These are phyloP conservation scores for Scaptomyza hsui DNA, from an alignment of 1,140 invertebrate species.

Conservation along the genomic window DNA sequence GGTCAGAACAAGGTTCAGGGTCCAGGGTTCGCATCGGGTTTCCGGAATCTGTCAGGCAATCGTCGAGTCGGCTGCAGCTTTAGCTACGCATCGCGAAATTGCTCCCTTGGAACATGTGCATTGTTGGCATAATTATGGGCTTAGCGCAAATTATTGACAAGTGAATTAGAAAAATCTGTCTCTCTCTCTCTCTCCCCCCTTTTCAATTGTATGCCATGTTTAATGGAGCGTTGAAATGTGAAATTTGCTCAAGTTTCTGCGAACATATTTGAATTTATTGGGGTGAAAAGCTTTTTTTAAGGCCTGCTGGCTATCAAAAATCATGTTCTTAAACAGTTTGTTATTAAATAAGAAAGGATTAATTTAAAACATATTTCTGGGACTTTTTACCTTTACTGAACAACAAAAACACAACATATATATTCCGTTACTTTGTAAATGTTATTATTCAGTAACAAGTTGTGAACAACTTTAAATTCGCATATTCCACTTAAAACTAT, in stretches of 20 bases:
- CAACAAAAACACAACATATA: not conserved
- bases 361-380: not conserved
- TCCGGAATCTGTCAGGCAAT: constrained; percentile 40
- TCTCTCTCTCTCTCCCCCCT: not conserved
- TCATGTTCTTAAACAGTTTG: not conserved
- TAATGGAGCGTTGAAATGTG: constrained; percentile 42
- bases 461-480: not conserved
- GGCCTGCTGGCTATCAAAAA: constrained; percentile 4
- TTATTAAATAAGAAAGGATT: not conserved
- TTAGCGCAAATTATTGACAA: constrained; percentile 72
- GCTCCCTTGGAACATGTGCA: constrained; percentile 54
- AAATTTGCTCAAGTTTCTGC: constrained; percentile 33
- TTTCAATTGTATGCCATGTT: constrained; percentile 18
- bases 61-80: constrained; percentile 26
- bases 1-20: constrained; percentile 4
- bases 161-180: constrained; percentile 68
- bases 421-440: not conserved
- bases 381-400: too few relatives aligned
- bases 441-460: constrained; percentile 5
- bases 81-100: constrained; percentile 56
- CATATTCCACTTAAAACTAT: not conserved
- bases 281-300: constrained; percentile 24
- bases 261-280: constrained; percentile 25
- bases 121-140: constrained; percentile 76
- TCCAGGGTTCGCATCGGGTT: constrained; percentile 26